Conservation (phyloP, 64 coral and sea anemone species). For the Dendronephthya gigantea region DNA sequence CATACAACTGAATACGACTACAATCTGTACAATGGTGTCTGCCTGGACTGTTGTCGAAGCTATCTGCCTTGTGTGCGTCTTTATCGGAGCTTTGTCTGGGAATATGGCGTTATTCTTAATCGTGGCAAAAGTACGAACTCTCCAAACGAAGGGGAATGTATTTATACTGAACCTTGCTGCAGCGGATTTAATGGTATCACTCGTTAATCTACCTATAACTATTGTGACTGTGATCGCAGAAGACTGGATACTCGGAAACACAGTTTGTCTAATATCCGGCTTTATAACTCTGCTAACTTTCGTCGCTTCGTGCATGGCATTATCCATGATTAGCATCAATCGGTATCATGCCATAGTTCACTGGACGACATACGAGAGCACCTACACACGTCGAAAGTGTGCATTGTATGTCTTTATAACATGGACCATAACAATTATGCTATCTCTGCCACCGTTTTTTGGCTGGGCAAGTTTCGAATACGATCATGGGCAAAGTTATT, state of each 20-base stretch:
- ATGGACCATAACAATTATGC: slow-evolving; percentile 33
- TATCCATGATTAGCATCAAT: slow-evolving; percentile 51
- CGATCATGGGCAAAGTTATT: slow-evolving; percentile 50
- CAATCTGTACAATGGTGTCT: too few relatives aligned
- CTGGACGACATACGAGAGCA: slow-evolving; percentile 39
- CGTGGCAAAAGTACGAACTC: slow-evolving; percentile 20
- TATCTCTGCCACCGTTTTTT: slow-evolving; percentile 46
- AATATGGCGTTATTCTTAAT: slow-evolving; percentile 49
- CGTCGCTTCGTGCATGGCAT: slow-evolving; percentile 46
- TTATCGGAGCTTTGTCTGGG: slow-evolving; percentile 19
- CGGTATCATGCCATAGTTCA: slow-evolving; percentile 54
- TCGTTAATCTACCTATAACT: slow-evolving; percentile 51
- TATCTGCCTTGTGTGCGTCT: slow-evolving; percentile 1
- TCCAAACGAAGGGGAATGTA: slow-evolving; percentile 43
- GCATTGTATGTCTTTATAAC: not conserved
- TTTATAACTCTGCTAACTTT: slow-evolving; percentile 49
- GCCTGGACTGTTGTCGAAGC: slow-evolving; percentile 13
- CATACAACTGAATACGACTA: too few relatives aligned
- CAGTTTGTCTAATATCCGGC: slow-evolving; percentile 27
- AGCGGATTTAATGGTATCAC: slow-evolving; percentile 50
- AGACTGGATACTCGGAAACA: slow-evolving; percentile 39
- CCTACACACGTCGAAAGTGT: slow-evolving; percentile 16
- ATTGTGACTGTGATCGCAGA: slow-evolving; percentile 17
- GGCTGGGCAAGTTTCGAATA: slow-evolving; percentile 54
- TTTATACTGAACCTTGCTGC: slow-evolving; percentile 51